These are phyloP conservation scores for Tetrapedia diversipes DNA, from an alignment of 2,888 invertebrate species.

Conservation along the genomic window DNA sequence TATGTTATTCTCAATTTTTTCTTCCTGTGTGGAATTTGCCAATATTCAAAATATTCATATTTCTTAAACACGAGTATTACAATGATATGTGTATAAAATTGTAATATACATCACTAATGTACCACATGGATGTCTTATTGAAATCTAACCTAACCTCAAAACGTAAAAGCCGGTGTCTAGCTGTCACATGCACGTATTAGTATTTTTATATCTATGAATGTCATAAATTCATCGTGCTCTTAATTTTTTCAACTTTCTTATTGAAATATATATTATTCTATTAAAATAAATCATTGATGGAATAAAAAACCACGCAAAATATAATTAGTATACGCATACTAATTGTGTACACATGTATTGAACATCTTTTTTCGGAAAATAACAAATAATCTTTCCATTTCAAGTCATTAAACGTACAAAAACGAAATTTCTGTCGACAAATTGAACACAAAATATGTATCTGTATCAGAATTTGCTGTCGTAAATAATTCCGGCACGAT, in stretches of 20 bases:
- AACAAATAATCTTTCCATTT: too few relatives aligned
- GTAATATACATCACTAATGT: conserved; percentile 19
- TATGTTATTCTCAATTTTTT: conserved; percentile 4
- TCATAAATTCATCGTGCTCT: background rate
- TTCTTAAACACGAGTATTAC: background rate
- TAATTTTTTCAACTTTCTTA: background rate
- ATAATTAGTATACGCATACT: background rate
- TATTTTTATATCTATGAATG: background rate
- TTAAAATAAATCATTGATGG: background rate
- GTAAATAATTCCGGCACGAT: too few relatives aligned
- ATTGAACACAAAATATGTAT: too few relatives aligned
- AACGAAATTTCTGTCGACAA: too few relatives aligned
- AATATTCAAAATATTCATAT: background rate
- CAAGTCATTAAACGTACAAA: too few relatives aligned
- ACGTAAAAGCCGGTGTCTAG: conserved; percentile 9
- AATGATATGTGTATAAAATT: conserved; percentile 18
- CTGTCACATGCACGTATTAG: conserved; percentile 35
- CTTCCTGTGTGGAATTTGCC: background rate
- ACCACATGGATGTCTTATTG: conserved; percentile 5
- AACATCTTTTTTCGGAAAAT: too few relatives aligned
- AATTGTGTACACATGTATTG: background rate
- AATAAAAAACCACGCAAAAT: background rate
- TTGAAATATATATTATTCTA: background rate
- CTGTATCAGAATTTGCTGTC: too few relatives aligned
- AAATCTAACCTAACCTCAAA: conserved; percentile 52